Evolutionary conservation across 2,888 invertebrate genomes (phyloP).

Genomic region (Drosophila basisetae): DNA sequence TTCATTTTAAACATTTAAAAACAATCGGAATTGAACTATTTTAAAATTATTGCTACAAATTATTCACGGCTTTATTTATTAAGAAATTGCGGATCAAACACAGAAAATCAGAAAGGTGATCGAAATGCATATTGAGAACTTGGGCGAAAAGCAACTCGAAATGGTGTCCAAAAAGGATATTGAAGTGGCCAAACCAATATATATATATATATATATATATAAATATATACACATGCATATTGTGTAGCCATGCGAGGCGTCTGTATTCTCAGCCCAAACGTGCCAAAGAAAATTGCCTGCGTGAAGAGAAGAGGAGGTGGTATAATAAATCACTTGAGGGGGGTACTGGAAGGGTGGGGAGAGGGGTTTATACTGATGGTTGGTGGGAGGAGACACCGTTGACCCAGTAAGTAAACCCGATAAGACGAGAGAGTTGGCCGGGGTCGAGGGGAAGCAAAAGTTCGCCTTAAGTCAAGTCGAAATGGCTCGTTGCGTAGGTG

Average conservation of each 20-base stretch:
- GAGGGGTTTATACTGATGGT: neutral
- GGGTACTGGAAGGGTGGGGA: no score
- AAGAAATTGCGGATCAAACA: no score
- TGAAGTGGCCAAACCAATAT: neutral
- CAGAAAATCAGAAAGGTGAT: neutral
- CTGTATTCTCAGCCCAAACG: slow-evolving; percentile 53
- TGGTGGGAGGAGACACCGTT: slow-evolving; percentile 42
- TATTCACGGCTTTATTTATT: neutral
- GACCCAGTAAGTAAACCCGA: slow-evolving; percentile 69
- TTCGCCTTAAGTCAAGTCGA: slow-evolving; percentile 60
- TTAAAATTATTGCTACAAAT: neutral
- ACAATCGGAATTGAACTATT: neutral
- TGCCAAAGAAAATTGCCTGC: slow-evolving; percentile 64
- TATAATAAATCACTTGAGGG: slow-evolving; percentile 56
- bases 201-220: neutral
- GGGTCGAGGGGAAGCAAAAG: slow-evolving; percentile 33
- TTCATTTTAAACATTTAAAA: neutral
- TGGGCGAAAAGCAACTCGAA: neutral
- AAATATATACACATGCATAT: slow-evolving; percentile 4
- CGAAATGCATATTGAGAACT: neutral
- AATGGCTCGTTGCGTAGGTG: slow-evolving; percentile 50
- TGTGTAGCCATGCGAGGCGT: slow-evolving; percentile 48
- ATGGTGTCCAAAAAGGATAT: neutral
- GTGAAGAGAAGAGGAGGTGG: slow-evolving; percentile 8
- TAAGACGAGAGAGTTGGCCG: slow-evolving; percentile 34